These are phyloP conservation scores for Bellardia bayeri DNA, from an alignment of 2,888 invertebrate species.

Conservation along the genomic window DNA sequence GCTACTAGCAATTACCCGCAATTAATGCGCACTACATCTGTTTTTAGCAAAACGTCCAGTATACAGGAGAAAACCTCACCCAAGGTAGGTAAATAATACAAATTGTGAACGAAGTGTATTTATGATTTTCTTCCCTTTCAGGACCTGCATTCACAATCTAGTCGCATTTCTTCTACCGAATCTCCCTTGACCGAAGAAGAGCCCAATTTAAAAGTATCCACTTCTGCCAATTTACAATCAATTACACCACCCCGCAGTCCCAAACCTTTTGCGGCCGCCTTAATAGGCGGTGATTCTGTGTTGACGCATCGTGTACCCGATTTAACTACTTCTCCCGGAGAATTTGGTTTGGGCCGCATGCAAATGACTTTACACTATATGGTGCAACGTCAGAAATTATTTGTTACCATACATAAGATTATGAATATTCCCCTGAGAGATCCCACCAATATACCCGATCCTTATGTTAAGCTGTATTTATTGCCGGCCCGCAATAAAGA, in stretches of 20 bases:
- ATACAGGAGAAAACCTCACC: conserved; percentile 72
- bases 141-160: conserved; percentile 77
- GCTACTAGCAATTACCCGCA: conserved; percentile 74
- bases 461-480: conserved; percentile 94
- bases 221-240: conserved; percentile 76
- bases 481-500: conserved; percentile 94
- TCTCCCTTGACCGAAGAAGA: conserved; percentile 79
- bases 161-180: conserved; percentile 78
- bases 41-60: conserved; percentile 76
- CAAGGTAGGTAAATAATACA: conserved; percentile 41
- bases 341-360: conserved; percentile 91
- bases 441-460: conserved; percentile 93
- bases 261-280: conserved; percentile 73
- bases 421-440: conserved; percentile 93
- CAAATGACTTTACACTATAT: conserved; percentile 94
- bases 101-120: too few species aligned
- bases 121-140: conserved; percentile 44
- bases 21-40: conserved; percentile 78
- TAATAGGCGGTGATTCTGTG: conserved; percentile 79
- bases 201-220: conserved; percentile 73
- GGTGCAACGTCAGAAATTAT: conserved; percentile 91
- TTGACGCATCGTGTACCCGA: conserved; percentile 87
- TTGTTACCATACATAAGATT: conserved; percentile 94
- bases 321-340: conserved; percentile 88
- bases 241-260: conserved; percentile 79